A percentile compares a stretch with the other conserved stretches of the same genome.
Evolutionary conservation across 1,140 invertebrate genomes (phyloP).

Genomic region (Callitettix versicolor): DNA sequence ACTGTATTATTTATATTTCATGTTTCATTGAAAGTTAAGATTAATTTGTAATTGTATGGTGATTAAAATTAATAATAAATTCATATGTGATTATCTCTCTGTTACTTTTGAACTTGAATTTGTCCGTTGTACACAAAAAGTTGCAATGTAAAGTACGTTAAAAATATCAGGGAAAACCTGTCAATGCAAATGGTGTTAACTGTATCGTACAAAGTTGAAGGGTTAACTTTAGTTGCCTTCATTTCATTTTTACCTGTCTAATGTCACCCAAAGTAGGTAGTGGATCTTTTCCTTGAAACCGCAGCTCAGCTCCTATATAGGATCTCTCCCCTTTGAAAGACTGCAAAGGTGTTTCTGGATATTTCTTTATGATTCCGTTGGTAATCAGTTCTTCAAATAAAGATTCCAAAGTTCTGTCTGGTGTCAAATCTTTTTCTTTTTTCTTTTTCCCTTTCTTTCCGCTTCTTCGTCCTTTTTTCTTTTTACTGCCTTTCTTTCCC

Average conservation of each 20-base stretch:
- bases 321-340: conserved; percentile 76
- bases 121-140: too few species aligned
- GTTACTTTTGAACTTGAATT: too few species aligned
- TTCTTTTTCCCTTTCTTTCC: conserved; percentile 84
- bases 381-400: conserved; percentile 83
- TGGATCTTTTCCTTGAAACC: conserved; percentile 45
- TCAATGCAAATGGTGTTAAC: too few species aligned
- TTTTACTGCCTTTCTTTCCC: conserved; percentile 65
- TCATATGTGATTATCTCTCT: too few species aligned
- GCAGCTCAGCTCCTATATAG: conserved; percentile 44
- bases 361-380: conserved; percentile 79
- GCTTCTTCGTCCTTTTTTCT: conserved; percentile 64
- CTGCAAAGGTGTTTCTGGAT: conserved; percentile 55
- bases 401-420: conserved; percentile 79
- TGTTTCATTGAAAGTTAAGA: too few species aligned
- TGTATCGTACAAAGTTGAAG: too few species aligned
- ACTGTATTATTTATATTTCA: too few species aligned
- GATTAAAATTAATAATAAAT: too few species aligned
- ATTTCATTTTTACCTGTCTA: conserved; percentile 52
- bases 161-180: too few species aligned
- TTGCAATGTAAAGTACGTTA: too few species aligned
- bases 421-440: conserved; percentile 91
- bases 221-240: too few species aligned
- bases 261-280: conserved; percentile 66
- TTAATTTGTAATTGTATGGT: too few species aligned